Evolutionary conservation across 2,797 vertebrate genomes (phyloP), one percentile per base, ranked within the genome.

Genomic region (Cebuella pygmaea): DNA sequence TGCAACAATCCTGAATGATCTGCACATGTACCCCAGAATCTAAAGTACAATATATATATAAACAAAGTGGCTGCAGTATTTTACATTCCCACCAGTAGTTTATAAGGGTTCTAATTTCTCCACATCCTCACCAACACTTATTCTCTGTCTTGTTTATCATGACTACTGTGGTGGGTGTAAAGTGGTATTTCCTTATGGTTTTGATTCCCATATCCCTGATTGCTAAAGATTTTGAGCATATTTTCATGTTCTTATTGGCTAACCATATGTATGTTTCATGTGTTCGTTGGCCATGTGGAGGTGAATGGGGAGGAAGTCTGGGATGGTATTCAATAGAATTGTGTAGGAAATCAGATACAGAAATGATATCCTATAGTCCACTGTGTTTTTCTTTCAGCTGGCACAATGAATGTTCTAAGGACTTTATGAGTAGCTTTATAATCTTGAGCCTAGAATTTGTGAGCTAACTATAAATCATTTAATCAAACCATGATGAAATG

Each of bases 401-500:
- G 82, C 39, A 92, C 59, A 90, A 46, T 82, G 81, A 95, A 80
- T 87, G 30, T 75, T 22, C 48, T 95, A 86, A 88, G 67, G 74
- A 95, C 95, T 88, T 92, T 88, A 46, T 88, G 36, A 95, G 79
- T 72, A 93, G 87, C 81, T 97, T 85, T 94, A 79, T 93, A 95
- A 88, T 93, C 79, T 95, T 72, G 39, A 96, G 48, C 81, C 22
- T 93, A 55, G 78, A 96, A 95, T 96, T 95, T 94, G 50, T 95
- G 72, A 96, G 88, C 76, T 93, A 90, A 84, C 57, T 87, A 94
- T 94, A 93, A 97, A 95, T 91, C 82, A 83, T 55, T 93, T 95
- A 95, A 94, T 55, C 85, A 93, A 98, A 96, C 79, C 46, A 96
- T 27, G 22, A 94, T 44, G 59, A 92, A 96, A 95, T 67, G 5